Base-by-base conservation (phyloP, 2,888 invertebrate genomes). In the Pollenia angustigena region DNA sequence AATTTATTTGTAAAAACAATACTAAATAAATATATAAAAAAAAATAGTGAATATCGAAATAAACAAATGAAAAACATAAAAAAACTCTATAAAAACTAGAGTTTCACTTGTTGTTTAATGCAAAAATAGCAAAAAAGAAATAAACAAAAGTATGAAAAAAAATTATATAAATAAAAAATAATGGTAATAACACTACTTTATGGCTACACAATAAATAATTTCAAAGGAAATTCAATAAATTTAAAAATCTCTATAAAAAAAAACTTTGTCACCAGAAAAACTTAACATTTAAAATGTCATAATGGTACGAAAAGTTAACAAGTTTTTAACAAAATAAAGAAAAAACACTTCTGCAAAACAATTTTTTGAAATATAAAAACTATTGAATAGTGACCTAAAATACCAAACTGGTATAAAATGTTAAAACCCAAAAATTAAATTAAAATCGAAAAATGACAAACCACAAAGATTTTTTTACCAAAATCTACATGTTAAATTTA, bases 91-190 rank as follows among this genome's bases (percentile, higher is more conserved):
- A 56, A 76, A 79, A 82, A 66, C 46, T 82, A 48, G 40, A 74
- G 68, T 84, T 79, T 84, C 83, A 78, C 78, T 64, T 78, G 56
- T 64, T 83, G 74, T 74, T 74, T 12, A 60, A 68, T 54, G 58
- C 40, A 52, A 79, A 72, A 66, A 44, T 42, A 50, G 8, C 7
- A 76, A 74, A 60, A 60, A 8, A 18, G 18, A 60, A 40, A 62
- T 16, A 71, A 71, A 44, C 12, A 71, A 50, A 52, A 68, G 14
- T 54, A 54, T 50, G 58, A 69, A n/a, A 72, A 46, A 52, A 11
- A 68, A 54, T 23, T 16, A 50, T 44, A 52, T 60, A 18, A 62
- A 62, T 62, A 62, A 60, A 62, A 16, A 62, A 23, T 48, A 74
- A 40, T 76, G 44, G n/a, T n/a, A 32, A 64, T 64, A 40, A 32